These are phyloP conservation scores for Sinonovacula constricta DNA, from an alignment of 1,140 invertebrate genomes.

Conservation along the genomic window DNA sequence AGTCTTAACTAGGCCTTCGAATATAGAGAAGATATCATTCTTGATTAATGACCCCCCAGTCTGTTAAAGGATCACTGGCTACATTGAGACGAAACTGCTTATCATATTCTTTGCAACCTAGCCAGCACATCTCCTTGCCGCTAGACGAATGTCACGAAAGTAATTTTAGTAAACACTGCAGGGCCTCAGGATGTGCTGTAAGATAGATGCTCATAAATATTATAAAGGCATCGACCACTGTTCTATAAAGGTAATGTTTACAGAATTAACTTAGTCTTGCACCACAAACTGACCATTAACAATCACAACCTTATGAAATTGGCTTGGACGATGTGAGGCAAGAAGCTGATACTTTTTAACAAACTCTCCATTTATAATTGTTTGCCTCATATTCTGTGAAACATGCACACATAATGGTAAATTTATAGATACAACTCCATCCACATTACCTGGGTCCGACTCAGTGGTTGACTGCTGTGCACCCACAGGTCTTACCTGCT, in stretches of 20 bases:
- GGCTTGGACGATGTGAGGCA: not conserved
- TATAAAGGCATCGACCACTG: conserved; percentile 1
- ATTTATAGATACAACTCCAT: not conserved
- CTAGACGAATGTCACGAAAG: conserved; percentile 2
- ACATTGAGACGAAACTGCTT: not conserved
- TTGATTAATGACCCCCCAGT: not conserved
- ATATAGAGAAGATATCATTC: not conserved
- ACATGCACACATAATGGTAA: not conserved
- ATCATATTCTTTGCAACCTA: conserved; percentile 1
- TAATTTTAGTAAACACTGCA: not conserved
- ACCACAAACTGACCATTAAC: not conserved
- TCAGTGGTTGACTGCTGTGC: too few species aligned
- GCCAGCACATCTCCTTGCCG: not conserved
- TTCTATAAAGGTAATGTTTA: not conserved
- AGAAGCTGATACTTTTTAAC: not conserved
- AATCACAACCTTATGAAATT: not conserved
- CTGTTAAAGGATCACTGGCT: not conserved
- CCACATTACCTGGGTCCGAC: not conserved
- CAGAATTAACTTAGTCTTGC: not conserved
- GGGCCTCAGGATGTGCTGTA: not conserved
- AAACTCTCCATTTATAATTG: not conserved
- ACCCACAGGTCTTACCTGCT: not conserved
- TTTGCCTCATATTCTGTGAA: not conserved
- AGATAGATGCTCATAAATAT: conserved; percentile 3
- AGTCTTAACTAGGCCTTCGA: not conserved